phyloP scores from a whole-genome alignment of 2,113 vertebrate species.

The Clarias macrocephalus region DNA sequence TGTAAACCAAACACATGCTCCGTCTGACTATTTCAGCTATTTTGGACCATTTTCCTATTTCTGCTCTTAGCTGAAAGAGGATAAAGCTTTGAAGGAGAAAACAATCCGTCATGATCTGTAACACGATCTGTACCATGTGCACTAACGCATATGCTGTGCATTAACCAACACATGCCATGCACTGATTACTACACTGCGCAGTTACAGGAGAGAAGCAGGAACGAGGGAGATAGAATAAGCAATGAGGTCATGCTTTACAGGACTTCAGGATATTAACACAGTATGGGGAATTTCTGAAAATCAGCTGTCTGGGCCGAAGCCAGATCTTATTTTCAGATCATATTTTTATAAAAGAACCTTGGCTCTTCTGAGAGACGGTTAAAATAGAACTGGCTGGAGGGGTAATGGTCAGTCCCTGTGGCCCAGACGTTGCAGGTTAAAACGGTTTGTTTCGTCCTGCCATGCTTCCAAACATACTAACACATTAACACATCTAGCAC shows the following conservation, averaged over 20 bases:
- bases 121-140: slow-evolving; percentile 15
- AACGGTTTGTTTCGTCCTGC: neutral
- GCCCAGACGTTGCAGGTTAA: slow-evolving; percentile 7
- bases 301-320: neutral
- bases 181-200: slow-evolving; percentile 23
- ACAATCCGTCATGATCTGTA: neutral
- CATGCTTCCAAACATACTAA: neutral
- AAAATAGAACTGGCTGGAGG: neutral
- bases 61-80: neutral
- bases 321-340: neutral
- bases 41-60: neutral
- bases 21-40: neutral
- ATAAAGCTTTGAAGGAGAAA: neutral
- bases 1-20: neutral
- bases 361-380: neutral
- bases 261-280: slow-evolving; percentile 49
- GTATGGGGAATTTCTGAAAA: slow-evolving; percentile 36
- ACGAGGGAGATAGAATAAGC: slow-evolving; percentile 42
- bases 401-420: neutral
- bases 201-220: slow-evolving; percentile 9
- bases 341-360: neutral
- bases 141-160: slow-evolving; percentile 44
- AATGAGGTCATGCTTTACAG: slow-evolving; percentile 52
- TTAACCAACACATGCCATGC: slow-evolving; percentile 40
- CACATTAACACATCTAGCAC: slow-evolving; percentile 1